phyloP scores from a whole-genome alignment of 2,797 vertebrate genomes.

The Eulemur mongoz region DNA sequence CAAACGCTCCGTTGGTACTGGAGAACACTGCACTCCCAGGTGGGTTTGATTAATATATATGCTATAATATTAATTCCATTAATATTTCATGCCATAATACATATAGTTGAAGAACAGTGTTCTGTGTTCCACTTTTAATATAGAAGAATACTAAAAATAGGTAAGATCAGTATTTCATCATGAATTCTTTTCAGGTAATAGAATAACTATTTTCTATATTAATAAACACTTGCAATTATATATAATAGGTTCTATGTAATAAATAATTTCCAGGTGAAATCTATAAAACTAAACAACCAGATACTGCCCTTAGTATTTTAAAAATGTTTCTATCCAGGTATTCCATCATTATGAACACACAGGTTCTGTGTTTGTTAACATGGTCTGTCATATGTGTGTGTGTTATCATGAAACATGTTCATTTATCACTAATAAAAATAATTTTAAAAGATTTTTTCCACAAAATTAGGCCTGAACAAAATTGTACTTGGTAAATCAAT shows the following conservation, averaged over 20 bases:
- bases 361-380: not conserved
- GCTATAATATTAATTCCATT: not conserved
- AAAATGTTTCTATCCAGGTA: not conserved
- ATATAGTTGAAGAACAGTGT: not conserved
- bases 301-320: not conserved
- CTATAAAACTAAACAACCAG: slow-evolving; percentile 43
- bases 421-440: slow-evolving; percentile 32
- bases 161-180: not conserved
- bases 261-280: slow-evolving; percentile 47
- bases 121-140: not conserved
- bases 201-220: slow-evolving; percentile 21
- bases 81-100: not conserved
- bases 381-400: not conserved
- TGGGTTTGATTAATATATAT: not conserved
- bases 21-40: not conserved
- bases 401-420: slow-evolving; percentile 5
- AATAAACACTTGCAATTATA: not conserved
- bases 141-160: slow-evolving; percentile 14
- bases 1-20: not conserved
- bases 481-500: slow-evolving; percentile 21
- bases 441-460: not conserved
- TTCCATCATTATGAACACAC: not conserved
- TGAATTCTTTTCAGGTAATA: not conserved
- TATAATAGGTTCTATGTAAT: not conserved
- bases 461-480: slow-evolving; percentile 9